phyloP scores from a whole-genome alignment of 1,140 invertebrate species.

The Cardiocondyla obscurior region DNA sequence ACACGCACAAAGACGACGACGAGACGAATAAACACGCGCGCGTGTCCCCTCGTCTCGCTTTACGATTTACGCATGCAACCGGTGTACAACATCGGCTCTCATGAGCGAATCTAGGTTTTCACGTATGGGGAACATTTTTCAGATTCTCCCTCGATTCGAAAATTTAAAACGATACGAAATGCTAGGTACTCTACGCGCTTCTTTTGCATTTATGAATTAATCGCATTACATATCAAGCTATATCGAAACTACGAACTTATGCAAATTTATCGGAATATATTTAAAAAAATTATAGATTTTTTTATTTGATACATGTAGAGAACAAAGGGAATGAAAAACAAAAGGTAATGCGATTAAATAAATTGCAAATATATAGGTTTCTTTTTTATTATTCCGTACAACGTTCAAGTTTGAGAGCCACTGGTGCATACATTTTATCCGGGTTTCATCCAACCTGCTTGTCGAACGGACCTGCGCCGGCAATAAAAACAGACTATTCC shows the following conservation, averaged over 20 bases:
- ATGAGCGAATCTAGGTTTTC: neutral
- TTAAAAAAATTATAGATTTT: neutral
- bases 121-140: neutral
- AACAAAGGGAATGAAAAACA: neutral
- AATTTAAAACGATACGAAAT: neutral
- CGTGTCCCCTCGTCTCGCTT: neutral
- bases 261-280: neutral
- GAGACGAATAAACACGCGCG: constrained; percentile 20
- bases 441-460: constrained; percentile 48
- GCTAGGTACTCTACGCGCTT: too few relatives aligned
- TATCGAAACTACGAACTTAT: neutral
- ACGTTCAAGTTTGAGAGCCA: constrained; percentile 24
- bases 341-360: neutral
- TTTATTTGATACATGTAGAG: neutral
- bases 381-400: neutral
- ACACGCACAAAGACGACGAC: neutral
- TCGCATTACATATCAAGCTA: neutral
- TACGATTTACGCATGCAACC: constrained; percentile 12
- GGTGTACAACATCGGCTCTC: constrained; percentile 1
- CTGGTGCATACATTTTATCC: constrained; percentile 44
- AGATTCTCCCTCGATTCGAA: neutral
- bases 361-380: neutral
- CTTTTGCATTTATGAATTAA: too few relatives aligned
- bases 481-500: constrained; percentile 40
- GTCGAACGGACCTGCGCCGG: constrained; percentile 56